These are phyloP conservation scores for Chaetorhynchus papuensis DNA, from an alignment of 2,113 vertebrate genomes.

Conservation along the genomic window DNA sequence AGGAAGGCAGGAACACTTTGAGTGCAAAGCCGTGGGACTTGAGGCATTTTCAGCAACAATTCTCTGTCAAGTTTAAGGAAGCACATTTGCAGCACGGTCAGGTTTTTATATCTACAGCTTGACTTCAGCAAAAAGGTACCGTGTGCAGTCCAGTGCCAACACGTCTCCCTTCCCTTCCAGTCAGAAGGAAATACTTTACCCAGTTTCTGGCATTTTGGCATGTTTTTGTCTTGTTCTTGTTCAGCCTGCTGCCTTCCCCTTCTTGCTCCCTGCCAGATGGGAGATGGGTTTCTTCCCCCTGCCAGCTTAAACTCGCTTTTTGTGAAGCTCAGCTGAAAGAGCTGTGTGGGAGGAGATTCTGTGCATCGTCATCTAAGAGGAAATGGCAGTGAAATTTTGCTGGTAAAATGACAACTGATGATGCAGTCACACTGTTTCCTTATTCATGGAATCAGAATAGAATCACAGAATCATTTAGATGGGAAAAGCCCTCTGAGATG, in stretches of 20 bases:
- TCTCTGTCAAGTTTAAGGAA: neutral
- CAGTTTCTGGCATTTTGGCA: neutral
- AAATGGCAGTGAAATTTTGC: neutral
- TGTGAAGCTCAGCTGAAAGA: neutral
- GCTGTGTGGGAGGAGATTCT: neutral
- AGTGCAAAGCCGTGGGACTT: neutral
- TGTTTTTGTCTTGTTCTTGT: neutral
- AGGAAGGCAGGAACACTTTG: neutral
- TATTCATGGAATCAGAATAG: neutral
- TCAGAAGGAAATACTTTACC: neutral
- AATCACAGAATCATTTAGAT: neutral
- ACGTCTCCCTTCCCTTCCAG: neutral
- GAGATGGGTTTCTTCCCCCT: neutral
- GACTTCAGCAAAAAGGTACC: neutral
- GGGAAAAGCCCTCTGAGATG: neutral
- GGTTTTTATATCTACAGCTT: neutral
- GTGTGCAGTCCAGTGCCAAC: rapidly evolving
- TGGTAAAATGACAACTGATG: neutral
- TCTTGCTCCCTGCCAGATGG: neutral
- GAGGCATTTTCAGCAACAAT: neutral
- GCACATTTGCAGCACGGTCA: neutral
- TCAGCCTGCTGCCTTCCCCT: neutral
- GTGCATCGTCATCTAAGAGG: neutral
- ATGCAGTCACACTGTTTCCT: neutral
- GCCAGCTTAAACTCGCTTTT: neutral